Evolutionary conservation across 2,888 invertebrate genomes (phyloP).

Genomic region (Thelaira solivaga): DNA sequence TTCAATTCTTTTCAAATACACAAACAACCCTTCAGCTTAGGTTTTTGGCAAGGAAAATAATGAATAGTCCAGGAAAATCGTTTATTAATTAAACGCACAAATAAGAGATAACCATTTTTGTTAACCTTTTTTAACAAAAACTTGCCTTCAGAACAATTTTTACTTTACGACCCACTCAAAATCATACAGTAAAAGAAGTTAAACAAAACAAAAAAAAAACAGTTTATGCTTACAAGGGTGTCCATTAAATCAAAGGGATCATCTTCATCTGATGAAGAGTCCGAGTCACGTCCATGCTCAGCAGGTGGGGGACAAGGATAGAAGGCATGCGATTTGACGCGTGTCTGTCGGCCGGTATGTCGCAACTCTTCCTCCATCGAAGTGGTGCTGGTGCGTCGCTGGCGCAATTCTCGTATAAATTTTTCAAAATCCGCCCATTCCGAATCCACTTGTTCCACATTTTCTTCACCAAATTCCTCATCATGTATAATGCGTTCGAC

Average conservation of each 20-base stretch:
- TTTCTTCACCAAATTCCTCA: slow-evolving; percentile 77
- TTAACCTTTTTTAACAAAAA: too few species aligned
- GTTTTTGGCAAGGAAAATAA: too few species aligned
- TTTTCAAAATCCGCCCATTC: slow-evolving; percentile 77
- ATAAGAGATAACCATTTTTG: too few species aligned
- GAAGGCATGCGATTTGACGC: slow-evolving; percentile 75
- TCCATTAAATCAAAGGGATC: slow-evolving; percentile 76
- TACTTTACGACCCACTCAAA: too few species aligned
- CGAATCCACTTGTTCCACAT: slow-evolving; percentile 76
- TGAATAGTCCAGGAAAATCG: too few species aligned
- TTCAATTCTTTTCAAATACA: too few species aligned
- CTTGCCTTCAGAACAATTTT: too few species aligned
- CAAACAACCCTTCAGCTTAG: too few species aligned
- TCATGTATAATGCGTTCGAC: slow-evolving; percentile 74
- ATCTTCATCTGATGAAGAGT: slow-evolving; percentile 74
- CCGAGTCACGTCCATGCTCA: slow-evolving; percentile 73
- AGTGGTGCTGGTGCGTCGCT: slow-evolving; percentile 72
- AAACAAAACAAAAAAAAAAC: too few species aligned
- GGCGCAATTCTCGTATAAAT: slow-evolving; percentile 74
- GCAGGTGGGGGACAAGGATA: slow-evolving; percentile 76
- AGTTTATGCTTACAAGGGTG: slow-evolving; percentile 75
- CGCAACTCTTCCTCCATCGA: slow-evolving; percentile 75
- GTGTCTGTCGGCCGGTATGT: slow-evolving; percentile 70
- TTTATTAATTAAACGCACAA: too few species aligned
- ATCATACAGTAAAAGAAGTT: too few species aligned